phyloP scores from a whole-genome alignment of 1,140 invertebrate species.

The Drosophila orosa region DNA sequence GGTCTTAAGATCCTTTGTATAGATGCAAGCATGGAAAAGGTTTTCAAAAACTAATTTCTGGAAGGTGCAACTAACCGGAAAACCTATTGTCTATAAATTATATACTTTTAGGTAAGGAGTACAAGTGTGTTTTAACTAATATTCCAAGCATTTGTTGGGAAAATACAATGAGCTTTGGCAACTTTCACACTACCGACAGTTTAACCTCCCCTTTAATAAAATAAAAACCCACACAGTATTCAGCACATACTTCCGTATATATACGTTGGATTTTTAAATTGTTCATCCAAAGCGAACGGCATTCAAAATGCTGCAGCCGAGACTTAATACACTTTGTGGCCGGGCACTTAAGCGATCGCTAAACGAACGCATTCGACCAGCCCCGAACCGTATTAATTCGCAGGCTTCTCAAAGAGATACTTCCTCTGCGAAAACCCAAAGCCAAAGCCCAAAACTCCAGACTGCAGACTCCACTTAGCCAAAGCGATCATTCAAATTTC shows the following conservation, averaged over 20 bases:
- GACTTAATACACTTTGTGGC: constrained; percentile 19
- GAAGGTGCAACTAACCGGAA: constrained; percentile 1
- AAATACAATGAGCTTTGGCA: neutral
- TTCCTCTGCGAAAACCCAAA: constrained; percentile 11
- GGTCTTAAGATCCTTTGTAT: constrained; percentile 25
- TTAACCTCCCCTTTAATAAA: neutral
- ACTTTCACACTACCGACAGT: neutral
- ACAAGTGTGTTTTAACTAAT: neutral
- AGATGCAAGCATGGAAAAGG: constrained; percentile 6
- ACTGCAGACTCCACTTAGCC: constrained; percentile 49
- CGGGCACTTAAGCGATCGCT: constrained; percentile 43
- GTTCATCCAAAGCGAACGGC: constrained; percentile 4
- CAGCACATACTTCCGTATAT: constrained; percentile 19
- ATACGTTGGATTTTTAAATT: constrained; percentile 2
- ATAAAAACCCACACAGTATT: constrained; percentile 6
- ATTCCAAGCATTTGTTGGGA: neutral
- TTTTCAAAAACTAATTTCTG: constrained; percentile 2
- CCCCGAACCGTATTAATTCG: constrained; percentile 47
- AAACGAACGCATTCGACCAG: constrained; percentile 53
- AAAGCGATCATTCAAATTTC: constrained; percentile 66
- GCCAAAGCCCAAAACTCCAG: constrained; percentile 16
- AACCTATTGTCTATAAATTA: neutral
- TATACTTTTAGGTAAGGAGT: neutral
- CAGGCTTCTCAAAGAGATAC: constrained; percentile 26
- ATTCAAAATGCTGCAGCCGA: constrained; percentile 8